phyloP scores from a whole-genome alignment of 1,140 invertebrate genomes.

The Dreissena polymorpha region DNA sequence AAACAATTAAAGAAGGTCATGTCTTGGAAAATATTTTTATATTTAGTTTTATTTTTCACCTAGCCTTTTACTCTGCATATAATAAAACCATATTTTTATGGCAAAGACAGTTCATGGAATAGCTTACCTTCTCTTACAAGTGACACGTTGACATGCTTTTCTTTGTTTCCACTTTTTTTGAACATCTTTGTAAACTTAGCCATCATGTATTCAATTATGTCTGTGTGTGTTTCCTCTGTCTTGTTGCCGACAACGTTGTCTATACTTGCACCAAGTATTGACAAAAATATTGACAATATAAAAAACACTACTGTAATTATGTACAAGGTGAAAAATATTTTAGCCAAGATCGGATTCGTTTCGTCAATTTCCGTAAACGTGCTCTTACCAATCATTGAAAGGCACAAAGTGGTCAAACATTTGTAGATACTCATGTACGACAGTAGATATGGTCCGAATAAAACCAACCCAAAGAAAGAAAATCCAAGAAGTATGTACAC shows the following conservation, averaged over 20 bases:
- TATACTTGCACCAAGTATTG: slow-evolving; percentile 82
- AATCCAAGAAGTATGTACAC: slow-evolving; percentile 29
- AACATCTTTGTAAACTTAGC: not conserved
- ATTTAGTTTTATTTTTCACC: no score
- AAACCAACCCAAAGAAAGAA: slow-evolving; percentile 9
- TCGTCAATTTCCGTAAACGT: slow-evolving; percentile 85
- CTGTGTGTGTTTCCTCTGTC: not conserved
- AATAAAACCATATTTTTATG: no score
- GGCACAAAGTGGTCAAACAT: slow-evolving; percentile 82
- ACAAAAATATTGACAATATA: slow-evolving; percentile 89
- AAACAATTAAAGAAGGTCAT: no score
- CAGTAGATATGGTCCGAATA: slow-evolving; percentile 37
- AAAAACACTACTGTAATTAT: slow-evolving; percentile 90
- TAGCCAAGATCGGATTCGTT: slow-evolving; percentile 82
- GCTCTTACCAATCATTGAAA: slow-evolving; percentile 88
- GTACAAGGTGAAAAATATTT: slow-evolving; percentile 87
- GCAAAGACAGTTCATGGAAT: no score
- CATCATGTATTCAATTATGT: slow-evolving; percentile 11
- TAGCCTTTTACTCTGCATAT: no score
- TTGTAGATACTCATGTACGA: slow-evolving; percentile 36
- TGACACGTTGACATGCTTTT: no score
- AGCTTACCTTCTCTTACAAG: no score
- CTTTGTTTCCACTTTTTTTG: not conserved
- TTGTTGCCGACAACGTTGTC: slow-evolving; percentile 6
- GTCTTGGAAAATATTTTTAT: no score